Base-by-base conservation (phyloP, 2,888 invertebrate genomes). In the Therioaphis trifolii region DNA sequence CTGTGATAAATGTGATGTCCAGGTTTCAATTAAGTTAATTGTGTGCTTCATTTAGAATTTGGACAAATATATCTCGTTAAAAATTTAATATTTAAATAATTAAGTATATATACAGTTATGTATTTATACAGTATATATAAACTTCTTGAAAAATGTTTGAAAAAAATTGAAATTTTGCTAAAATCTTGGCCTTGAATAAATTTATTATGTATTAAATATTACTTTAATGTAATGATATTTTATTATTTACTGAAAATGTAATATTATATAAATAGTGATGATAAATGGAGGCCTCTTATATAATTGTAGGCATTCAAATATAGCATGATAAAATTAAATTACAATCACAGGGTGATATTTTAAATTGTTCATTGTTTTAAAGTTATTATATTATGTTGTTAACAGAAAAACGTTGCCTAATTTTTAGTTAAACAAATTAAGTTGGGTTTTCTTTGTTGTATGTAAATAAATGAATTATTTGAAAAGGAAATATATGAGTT, bases 401-500 rank as follows among this genome's bases (percentile, higher is more conserved):
- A 71, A 80, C 27, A 72, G 71, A 46, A 46, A 79, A 79, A 29
- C 7, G 61, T 80, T 80, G 80, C 71, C 80, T 80, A 72, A 61
- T 61, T 72, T 71, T 72, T 80, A 61, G 55, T 80, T 72, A 71
- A 71, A 72, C 43, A 71, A 80, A 71, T 80, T 80, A 72, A 80
- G 61, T 61, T 80, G 80, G 80, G 80, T 72, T 80, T 69, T 55
- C 15, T 46, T 80, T 80, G 61, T 72, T 80, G 46, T 80, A 72
- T 80, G 80, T 72, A 80, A 80, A 80, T 80, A 80, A 80, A 80
- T 71, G 40, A 61, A 72, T 69, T 71, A 80, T 80, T 71, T 71
- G 58, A 80, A 72, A 80, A 46, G 58, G 21, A 71, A 61, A 72
- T 12, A 21, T 35, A 49, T 24, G 58, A 46, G 29, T 80, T 80